Percentiles rank a stretch among this genome's conserved stretches.
Conservation (phyloP, 2,888 invertebrate genomes). For the Ctenicera cuprea region DNA sequence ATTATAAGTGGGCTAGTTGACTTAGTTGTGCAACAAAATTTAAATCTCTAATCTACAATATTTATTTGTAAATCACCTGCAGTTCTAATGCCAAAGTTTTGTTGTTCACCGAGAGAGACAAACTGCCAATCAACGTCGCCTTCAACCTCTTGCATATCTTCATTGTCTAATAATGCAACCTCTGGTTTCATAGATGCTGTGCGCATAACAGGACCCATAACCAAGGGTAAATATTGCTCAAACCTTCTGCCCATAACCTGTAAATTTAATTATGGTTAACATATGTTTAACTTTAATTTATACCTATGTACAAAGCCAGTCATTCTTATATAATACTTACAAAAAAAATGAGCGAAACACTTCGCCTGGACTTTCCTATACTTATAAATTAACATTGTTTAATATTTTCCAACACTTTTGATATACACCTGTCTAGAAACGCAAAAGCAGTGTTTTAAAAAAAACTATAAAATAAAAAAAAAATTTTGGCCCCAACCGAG, state of each 20-base stretch:
- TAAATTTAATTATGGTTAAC: no score
- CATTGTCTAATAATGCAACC: constrained; percentile 91
- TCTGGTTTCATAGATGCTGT: constrained; percentile 96
- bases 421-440: no score
- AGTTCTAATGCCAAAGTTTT: constrained; percentile 95
- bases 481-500: no score
- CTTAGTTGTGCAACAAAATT: constrained; percentile 32
- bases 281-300: no score
- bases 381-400: no score
- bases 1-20: constrained; percentile 25
- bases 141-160: constrained; percentile 88
- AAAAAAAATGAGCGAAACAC: no score
- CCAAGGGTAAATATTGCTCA: constrained; percentile 92
- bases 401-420: no score
- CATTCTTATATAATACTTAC: no score
- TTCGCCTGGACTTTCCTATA: no score
- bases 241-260: constrained; percentile 83
- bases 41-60: background rate
- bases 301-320: no score
- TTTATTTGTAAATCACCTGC: constrained; percentile 75
- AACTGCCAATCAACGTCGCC: constrained; percentile 96
- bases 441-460: no score
- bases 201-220: constrained; percentile 96
- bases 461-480: no score
- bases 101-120: constrained; percentile 94